phyloP scores from a whole-genome alignment of 2,888 invertebrate species.

The Helleia helle region DNA sequence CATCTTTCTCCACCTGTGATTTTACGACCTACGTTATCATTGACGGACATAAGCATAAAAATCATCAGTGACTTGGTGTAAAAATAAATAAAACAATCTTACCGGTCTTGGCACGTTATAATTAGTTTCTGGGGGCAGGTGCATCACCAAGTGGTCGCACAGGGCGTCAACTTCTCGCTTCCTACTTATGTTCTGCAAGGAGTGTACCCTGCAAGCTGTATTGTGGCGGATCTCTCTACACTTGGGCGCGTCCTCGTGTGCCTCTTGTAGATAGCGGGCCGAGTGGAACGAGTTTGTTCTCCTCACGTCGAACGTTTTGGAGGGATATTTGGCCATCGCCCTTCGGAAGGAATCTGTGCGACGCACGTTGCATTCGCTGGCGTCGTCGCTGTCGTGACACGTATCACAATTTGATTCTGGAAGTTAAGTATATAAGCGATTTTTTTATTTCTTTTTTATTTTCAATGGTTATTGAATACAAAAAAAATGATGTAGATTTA shows the following conservation, averaged over 20 bases:
- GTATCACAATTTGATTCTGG: conserved; percentile 63
- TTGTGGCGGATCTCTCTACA: conserved; percentile 39
- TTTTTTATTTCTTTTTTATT: too few species aligned
- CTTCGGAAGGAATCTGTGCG: conserved; percentile 53
- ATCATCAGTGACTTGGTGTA: too few species aligned
- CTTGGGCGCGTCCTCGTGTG: conserved; percentile 31
- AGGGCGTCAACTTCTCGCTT: conserved; percentile 53
- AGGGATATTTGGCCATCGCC: conserved; percentile 37
- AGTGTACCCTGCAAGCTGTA: conserved; percentile 50
- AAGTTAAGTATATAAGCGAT: conserved; percentile 21
- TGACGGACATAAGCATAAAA: too few species aligned
- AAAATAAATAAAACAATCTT: conserved; percentile 17
- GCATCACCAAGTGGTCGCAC: conserved; percentile 57
- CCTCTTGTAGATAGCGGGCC: conserved; percentile 45
- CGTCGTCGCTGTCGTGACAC: conserved; percentile 59
- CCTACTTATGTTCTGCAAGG: conserved; percentile 55
- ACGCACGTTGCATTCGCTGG: conserved; percentile 56
- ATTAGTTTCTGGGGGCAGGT: conserved; percentile 51
- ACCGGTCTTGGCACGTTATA: conserved; percentile 56
- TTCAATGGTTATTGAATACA: conserved; percentile 6
- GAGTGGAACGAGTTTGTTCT: conserved; percentile 61
- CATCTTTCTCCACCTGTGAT: too few species aligned
- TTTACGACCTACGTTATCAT: too few species aligned
- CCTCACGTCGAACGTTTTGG: conserved; percentile 28
- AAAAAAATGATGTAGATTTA: too few species aligned